Conservation (phyloP, 2,113 vertebrate species). For the Telmatochromis sp. region DNA sequence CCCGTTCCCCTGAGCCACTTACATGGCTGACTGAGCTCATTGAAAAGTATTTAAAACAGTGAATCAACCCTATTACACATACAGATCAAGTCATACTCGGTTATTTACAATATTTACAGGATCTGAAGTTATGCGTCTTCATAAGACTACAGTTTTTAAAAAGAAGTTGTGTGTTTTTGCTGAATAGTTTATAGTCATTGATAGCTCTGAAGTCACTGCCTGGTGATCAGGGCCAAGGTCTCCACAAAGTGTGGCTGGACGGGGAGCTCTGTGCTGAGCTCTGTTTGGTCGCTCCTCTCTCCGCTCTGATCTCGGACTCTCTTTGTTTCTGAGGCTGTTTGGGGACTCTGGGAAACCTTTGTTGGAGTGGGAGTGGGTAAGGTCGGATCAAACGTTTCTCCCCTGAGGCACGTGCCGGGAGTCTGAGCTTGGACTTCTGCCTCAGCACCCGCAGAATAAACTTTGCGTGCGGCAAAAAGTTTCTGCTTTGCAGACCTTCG, state of each 20-base stretch:
- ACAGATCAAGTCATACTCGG: background rate
- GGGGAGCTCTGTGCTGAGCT: background rate
- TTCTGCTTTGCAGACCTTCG: no score
- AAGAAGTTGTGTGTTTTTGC: background rate
- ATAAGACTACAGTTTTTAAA: background rate
- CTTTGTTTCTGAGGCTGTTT: no score
- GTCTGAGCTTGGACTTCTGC: no score
- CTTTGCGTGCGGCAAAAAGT: no score
- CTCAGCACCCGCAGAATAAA: no score
- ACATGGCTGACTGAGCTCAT: background rate
- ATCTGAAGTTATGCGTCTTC: background rate
- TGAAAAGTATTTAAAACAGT: background rate
- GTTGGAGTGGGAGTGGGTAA: no score
- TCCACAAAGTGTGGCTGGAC: constrained; percentile 32
- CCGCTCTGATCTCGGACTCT: no score
- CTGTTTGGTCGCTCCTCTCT: background rate
- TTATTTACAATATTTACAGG: constrained; percentile 35
- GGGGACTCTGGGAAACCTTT: no score
- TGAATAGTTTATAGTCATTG: background rate
- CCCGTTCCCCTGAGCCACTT: background rate
- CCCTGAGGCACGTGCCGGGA: no score
- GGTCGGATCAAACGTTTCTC: no score
- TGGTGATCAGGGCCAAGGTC: constrained; percentile 44
- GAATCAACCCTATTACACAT: background rate
- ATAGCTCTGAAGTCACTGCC: background rate